Evolutionary conservation across 1,140 invertebrate species (phyloP).

Genomic region (Caenorhabditis inopinata): DNA sequence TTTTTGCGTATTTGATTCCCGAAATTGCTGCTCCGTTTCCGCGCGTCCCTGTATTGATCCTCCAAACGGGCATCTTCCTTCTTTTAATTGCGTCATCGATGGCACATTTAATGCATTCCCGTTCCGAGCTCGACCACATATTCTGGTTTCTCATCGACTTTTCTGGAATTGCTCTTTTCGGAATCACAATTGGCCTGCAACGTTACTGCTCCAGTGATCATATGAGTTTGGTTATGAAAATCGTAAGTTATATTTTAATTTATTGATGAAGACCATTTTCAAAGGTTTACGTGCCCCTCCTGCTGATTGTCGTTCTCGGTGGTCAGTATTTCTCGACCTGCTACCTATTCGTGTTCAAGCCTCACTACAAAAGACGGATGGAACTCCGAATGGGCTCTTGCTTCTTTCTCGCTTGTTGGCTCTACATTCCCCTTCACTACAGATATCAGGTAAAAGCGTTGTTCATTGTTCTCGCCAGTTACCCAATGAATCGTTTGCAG

Average conservation of each 20-base stretch:
- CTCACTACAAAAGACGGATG: conserved; percentile 49
- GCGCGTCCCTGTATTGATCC: conserved; percentile 48
- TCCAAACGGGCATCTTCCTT: conserved; percentile 47
- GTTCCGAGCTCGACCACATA: conserved; percentile 52
- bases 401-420: conserved; percentile 51
- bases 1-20: conserved; percentile 49
- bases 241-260: conserved; percentile 21
- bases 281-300: conserved; percentile 45
- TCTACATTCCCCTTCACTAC: conserved; percentile 45
- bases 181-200: conserved; percentile 53
- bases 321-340: conserved; percentile 50
- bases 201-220: conserved; percentile 44
- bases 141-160: conserved; percentile 59
- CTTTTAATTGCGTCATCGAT: conserved; percentile 53
- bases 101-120: conserved; percentile 57
- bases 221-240: conserved; percentile 33
- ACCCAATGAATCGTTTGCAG: conserved; percentile 33
- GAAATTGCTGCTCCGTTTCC: conserved; percentile 43
- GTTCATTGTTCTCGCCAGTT: conserved; percentile 4
- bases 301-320: conserved; percentile 50
- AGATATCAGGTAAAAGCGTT: conserved; percentile 48
- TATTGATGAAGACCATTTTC: not conserved
- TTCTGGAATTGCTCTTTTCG: conserved; percentile 54
- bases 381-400: conserved; percentile 47
- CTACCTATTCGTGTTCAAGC: conserved; percentile 47